Conservation (phyloP, 1,140 invertebrate species). For the Heliconius eleuchia region DNA sequence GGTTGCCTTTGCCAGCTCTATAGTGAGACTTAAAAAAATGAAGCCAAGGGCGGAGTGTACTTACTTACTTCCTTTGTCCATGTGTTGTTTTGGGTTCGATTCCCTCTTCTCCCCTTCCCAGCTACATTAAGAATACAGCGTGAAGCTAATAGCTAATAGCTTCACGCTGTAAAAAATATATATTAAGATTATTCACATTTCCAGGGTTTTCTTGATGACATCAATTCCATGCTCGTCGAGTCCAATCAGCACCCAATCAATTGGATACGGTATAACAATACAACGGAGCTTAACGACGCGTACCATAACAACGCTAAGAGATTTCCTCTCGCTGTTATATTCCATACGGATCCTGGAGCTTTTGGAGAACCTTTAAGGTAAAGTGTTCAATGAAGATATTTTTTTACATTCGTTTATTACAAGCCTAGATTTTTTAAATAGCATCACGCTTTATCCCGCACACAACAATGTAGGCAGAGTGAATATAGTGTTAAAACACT, state of each 20-base stretch:
- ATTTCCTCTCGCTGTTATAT: slow-evolving; percentile 86
- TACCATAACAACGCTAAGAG: slow-evolving; percentile 85
- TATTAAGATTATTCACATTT: not conserved
- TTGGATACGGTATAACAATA: slow-evolving; percentile 85
- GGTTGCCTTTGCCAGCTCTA: too few species aligned
- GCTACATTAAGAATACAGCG: not conserved
- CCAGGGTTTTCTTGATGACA: slow-evolving; percentile 84
- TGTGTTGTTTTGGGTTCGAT: not conserved
- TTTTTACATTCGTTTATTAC: too few species aligned
- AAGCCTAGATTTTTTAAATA: too few species aligned
- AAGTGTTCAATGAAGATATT: not conserved
- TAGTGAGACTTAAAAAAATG: too few species aligned
- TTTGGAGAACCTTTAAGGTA: slow-evolving; percentile 83
- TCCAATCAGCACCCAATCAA: slow-evolving; percentile 82
- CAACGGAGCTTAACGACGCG: slow-evolving; percentile 85
- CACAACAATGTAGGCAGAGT: too few species aligned
- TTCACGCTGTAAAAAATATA: too few species aligned
- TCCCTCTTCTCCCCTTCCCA: not conserved
- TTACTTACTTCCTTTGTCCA: too few species aligned
- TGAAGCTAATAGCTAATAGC: not conserved
- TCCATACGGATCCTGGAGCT: slow-evolving; percentile 77
- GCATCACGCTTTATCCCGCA: too few species aligned
- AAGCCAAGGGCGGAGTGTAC: too few species aligned
- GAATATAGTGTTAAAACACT: too few species aligned
- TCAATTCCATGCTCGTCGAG: slow-evolving; percentile 81